Evolutionary conservation across 2,797 vertebrate species (phyloP).

Genomic region (Microctenopoma lineatum): DNA sequence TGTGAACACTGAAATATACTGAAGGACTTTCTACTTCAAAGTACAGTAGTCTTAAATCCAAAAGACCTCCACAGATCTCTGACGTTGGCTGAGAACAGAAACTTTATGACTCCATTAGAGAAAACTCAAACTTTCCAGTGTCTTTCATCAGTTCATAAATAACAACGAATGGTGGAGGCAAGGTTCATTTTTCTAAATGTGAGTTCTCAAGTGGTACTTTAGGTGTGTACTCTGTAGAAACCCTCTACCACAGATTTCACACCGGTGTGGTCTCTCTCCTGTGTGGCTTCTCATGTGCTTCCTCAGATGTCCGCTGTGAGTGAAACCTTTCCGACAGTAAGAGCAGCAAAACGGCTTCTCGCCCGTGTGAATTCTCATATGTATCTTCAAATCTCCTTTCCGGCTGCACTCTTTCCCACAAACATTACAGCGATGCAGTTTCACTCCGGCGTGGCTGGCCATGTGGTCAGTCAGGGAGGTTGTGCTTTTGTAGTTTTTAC

Average conservation of each 20-base stretch:
- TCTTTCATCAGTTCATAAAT: too few species aligned
- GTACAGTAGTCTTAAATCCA: too few species aligned
- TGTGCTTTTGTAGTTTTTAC: conserved; percentile 53
- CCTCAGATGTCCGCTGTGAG: conserved; percentile 73
- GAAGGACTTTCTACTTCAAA: too few species aligned
- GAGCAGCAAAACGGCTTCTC: conserved; percentile 76
- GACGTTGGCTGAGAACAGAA: too few species aligned
- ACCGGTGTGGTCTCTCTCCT: conserved; percentile 68
- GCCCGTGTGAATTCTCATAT: conserved; percentile 75
- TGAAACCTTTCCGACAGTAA: conserved; percentile 66
- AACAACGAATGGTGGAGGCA: too few species aligned
- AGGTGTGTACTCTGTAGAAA: conserved; percentile 70
- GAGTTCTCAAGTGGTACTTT: conserved; percentile 67
- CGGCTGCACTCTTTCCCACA: conserved; percentile 74
- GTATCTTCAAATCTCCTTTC: conserved; percentile 73
- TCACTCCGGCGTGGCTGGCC: conserved; percentile 64
- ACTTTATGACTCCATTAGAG: too few species aligned
- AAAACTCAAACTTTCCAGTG: too few species aligned
- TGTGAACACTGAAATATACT: too few species aligned
- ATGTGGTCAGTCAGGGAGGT: conserved; percentile 61
- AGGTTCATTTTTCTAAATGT: conserved; percentile 45
- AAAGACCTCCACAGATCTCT: too few species aligned
- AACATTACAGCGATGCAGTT: conserved; percentile 68
- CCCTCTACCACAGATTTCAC: conserved; percentile 62
- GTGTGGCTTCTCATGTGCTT: conserved; percentile 75